Conservation (phyloP, 2,113 vertebrate species). For the Leptobrachium leishanense region DNA sequence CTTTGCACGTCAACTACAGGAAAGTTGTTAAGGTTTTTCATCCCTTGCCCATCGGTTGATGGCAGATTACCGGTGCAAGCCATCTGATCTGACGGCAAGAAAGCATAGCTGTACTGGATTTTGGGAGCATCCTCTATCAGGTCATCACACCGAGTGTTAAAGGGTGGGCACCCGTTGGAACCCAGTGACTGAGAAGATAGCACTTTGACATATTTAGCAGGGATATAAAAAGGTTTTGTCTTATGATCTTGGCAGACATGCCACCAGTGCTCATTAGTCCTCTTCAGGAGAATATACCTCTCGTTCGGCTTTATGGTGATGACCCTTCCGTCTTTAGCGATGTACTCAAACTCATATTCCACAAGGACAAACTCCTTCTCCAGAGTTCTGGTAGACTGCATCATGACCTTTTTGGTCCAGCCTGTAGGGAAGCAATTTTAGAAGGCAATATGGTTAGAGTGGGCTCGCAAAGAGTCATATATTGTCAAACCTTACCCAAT, state of each 20-base stretch:
- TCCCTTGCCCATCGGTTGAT: not conserved
- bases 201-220: conserved; percentile 84
- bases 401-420: conserved; percentile 17
- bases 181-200: conserved; percentile 54
- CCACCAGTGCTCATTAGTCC: conserved; percentile 90
- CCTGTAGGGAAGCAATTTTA: conserved; percentile 23
- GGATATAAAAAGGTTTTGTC: conserved; percentile 81
- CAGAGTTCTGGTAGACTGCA: conserved; percentile 49
- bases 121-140: not conserved
- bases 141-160: conserved; percentile 7
- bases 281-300: conserved; percentile 77
- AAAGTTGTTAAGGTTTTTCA: not conserved
- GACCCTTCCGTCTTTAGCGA: conserved; percentile 71
- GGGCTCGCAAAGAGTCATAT: not conserved
- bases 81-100: not conserved
- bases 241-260: conserved; percentile 73
- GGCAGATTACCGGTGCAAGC: too few relatives aligned
- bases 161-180: conserved; percentile 53
- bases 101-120: conserved; percentile 29
- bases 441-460: not conserved
- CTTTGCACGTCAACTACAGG: not conserved
- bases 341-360: conserved; percentile 82
- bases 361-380: conserved; percentile 79
- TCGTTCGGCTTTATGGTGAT: conserved; percentile 85
- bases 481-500: not conserved